Percentiles rank a stretch among this genome's conserved stretches.
Conservation (phyloP, 1,140 invertebrate species). For the Drosophila varians region DNA sequence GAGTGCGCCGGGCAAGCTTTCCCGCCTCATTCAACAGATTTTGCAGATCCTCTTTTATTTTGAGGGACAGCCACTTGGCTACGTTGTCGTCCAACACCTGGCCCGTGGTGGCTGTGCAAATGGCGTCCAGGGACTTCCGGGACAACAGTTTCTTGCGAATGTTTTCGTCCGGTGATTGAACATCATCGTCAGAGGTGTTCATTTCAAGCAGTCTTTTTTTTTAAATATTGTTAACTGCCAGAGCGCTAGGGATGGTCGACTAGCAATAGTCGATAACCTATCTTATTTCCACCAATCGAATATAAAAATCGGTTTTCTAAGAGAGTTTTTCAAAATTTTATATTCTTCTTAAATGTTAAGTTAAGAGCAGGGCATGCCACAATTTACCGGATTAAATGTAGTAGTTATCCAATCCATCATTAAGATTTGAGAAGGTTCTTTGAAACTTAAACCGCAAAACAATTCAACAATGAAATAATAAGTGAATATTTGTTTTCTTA, state of each 20-base stretch:
- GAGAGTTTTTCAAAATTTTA: background rate
- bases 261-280: background rate
- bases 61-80: slow-evolving; percentile 1
- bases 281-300: background rate
- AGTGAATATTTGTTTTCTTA: no score
- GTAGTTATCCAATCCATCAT: background rate
- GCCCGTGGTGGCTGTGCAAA: background rate
- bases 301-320: background rate
- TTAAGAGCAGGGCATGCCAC: background rate
- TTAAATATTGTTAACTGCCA: slow-evolving; percentile 9
- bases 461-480: no score
- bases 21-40: slow-evolving; percentile 13
- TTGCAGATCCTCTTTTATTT: background rate
- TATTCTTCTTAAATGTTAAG: background rate
- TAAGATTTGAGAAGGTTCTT: no score
- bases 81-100: background rate
- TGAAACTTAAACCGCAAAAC: background rate
- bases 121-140: background rate
- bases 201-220: slow-evolving; percentile 6
- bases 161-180: background rate
- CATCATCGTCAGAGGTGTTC: background rate
- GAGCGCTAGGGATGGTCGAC: slow-evolving; percentile 2
- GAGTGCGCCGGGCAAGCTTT: slow-evolving; percentile 13
- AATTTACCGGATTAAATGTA: background rate
- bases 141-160: background rate